Base-by-base conservation (phyloP, 2,797 vertebrate species). In the Crenuchus spilurus region DNA sequence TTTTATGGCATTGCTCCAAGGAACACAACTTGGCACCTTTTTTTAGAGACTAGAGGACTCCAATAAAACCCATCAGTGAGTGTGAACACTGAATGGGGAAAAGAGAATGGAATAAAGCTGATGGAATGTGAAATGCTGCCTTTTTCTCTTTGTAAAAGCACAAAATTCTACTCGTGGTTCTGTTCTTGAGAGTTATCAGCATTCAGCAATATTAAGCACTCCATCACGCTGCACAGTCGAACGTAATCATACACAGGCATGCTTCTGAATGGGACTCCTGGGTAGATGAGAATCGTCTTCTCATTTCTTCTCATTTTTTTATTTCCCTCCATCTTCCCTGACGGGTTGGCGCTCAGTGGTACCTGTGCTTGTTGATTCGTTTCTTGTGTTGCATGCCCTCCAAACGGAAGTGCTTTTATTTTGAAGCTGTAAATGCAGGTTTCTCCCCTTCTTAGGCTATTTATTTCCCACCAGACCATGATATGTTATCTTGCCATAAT, bases 401-500 rank as follows among this genome's bases (percentile, higher is more conserved):
- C 13, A 39, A 70, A 64, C 39, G 60, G 9, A 41, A 26, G 2
- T n/a, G 13, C 46, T 39, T 46, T 30, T 6, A 6, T 26, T 42
- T 7, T 1, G 6, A 44, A 37, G 30, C 58, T 52, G 26, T 63
- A 67, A 72, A 72, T 7, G 11, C 54, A 46, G 6, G 46, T 20
- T 44, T 44, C 61, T 58, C 26, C 26, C 42, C 61, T 60, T 67
- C 49, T 54, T 20, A 22, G 14, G 68, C 60, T 55, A 51, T 78
- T 73, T 70, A 78, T 78, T 54, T 69, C 54, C 72, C 31, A 55
- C 71, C n/a, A 33, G 73, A 65, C 26, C 8, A 48, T 37, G n/a
- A 74, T 63, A 46, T 79, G 65, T 66, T 75, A 74, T 79, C 74
- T 61, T 79, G 71, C 60, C 65, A 75, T 63, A 75, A 75, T 49